Base-by-base conservation (phyloP, 2,797 vertebrate genomes). In the Pseudochaenichthys georgianus region DNA sequence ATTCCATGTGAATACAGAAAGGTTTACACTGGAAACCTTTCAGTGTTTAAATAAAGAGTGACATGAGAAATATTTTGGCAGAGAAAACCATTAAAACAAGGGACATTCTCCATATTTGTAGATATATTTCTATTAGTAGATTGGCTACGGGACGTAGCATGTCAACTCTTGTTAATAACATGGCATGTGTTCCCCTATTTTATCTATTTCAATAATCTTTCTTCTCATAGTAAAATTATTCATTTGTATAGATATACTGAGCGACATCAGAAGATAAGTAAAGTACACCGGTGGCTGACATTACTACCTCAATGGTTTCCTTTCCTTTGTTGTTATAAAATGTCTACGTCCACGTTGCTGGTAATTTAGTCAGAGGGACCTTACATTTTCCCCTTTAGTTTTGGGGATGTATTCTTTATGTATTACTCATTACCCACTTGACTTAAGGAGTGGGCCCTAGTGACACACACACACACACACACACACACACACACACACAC, bases 241-340 rank as follows among this genome's bases (percentile, higher is more conserved):
- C 9, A 28, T 11, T 9, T 52, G 6, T n/a, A 3, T 21, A 68
- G 3, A 47, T 5, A 28, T 28, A 28, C 28, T 28, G 28, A 28
- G 31, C 43, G 34, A 60, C 38, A 46, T 38, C 11, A 48, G 16
- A 62, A 31, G 11, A 46, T 48, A 38, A 42, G 28, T 23, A 42
- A 52, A 54, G 2, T 62, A 13, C 6, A 28, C 16, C 46, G 19
- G 17, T 55, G 51, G 4, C 17, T 55, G n/a, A 64, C 7, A n/a
- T 58, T 48, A 64, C 51, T 63, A 19, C 23, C 38, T 51, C n/a
- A 19, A 5, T 77, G 3, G 66, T 83, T 69, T 31, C 21, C 52
- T 71, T 46, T 58, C 54, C 55, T 80, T 78, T 66, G 13, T 70
- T 73, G 19, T 68, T 13, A 15, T 21, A 28, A 28, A 28, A 28